Percentiles rank a stretch among this genome's conserved stretches.
phyloP scores from a whole-genome alignment of 2,888 invertebrate genomes.

The Pseudanteris insignis region DNA sequence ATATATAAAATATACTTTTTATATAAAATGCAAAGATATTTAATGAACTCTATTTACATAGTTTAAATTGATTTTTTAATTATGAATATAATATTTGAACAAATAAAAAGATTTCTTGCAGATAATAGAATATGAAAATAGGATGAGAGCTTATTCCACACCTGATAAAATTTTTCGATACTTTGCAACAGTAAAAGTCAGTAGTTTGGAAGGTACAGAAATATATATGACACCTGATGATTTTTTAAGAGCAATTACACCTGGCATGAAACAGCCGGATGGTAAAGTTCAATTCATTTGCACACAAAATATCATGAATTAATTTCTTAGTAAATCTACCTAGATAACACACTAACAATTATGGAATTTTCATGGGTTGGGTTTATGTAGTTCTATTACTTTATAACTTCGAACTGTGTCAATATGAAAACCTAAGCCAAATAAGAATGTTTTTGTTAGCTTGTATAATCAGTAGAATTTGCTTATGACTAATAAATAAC shows the following conservation, averaged over 20 bases:
- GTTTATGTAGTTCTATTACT: constrained; percentile 7
- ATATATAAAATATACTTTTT: no score
- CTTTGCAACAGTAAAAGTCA: constrained; percentile 93
- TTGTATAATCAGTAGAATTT: no score
- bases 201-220: constrained; percentile 74
- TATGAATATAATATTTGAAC: constrained; percentile 27
- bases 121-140: constrained; percentile 98
- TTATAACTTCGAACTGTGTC: no score
- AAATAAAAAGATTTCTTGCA: constrained; percentile 67
- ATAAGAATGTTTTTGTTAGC: no score
- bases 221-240: constrained; percentile 98
- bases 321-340: constrained; percentile 31
- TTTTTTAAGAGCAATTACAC: constrained; percentile 95
- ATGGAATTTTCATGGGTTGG: constrained; percentile 21
- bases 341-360: constrained; percentile 35
- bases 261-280: constrained; percentile 96
- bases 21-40: no score
- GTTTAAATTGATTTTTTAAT: constrained; percentile 3
- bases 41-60: no score
- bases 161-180: constrained; percentile 99
- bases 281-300: constrained; percentile 71
- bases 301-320: constrained; percentile 23
- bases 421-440: no score
- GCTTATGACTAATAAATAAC: no score
- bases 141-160: constrained; percentile 94